Percentiles rank a stretch among this genome's conserved stretches.
phyloP scores from a whole-genome alignment of 1,140 invertebrate genomes.

The Caenorhabditis latens region DNA sequence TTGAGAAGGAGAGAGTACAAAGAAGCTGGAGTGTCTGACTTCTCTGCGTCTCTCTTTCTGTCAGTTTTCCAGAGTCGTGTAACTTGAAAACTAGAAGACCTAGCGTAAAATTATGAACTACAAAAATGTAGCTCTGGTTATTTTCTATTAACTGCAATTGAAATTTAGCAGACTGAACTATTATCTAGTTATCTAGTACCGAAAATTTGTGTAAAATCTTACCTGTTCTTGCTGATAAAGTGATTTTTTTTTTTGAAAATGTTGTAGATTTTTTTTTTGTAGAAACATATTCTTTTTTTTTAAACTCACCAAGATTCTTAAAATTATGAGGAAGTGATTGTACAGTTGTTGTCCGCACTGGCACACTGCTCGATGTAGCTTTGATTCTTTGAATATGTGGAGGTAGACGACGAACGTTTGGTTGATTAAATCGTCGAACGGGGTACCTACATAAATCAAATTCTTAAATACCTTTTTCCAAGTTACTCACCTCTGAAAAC shows the following conservation, averaged over 20 bases:
- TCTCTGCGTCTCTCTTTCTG: too few species aligned
- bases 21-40: too few species aligned
- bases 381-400: constrained; percentile 46
- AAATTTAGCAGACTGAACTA: too few species aligned
- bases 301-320: constrained; percentile 20
- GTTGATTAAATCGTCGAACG: constrained; percentile 5
- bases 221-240: too few species aligned
- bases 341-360: constrained; percentile 18
- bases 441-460: background rate
- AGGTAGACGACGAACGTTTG: constrained; percentile 25
- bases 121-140: too few species aligned
- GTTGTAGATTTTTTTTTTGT: background rate
- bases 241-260: background rate
- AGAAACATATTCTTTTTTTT: background rate
- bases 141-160: too few species aligned
- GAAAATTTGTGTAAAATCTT: too few species aligned
- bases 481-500: constrained; percentile 20
- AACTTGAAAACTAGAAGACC: too few species aligned
- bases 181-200: too few species aligned
- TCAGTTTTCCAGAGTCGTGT: too few species aligned
- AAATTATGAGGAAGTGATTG: constrained; percentile 38
- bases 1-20: too few species aligned
- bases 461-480: background rate
- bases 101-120: too few species aligned
- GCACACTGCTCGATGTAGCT: constrained; percentile 22